A percentile compares a stretch with the other conserved stretches of the same genome.
phyloP scores from a whole-genome alignment of 2,888 invertebrate genomes.

The Himalopsyche tibetana region DNA sequence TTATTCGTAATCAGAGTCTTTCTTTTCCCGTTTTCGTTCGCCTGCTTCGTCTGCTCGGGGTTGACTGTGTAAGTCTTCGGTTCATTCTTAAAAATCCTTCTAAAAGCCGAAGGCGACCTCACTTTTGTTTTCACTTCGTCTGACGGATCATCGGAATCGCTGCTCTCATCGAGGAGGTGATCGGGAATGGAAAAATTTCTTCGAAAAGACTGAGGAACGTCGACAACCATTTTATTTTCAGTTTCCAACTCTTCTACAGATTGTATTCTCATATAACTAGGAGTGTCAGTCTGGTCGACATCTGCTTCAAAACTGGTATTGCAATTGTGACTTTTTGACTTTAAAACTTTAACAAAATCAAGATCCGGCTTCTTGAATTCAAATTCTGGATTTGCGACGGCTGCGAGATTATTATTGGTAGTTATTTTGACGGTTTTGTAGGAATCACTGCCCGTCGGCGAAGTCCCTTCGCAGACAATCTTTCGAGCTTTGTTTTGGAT shows the following conservation, averaged over 20 bases:
- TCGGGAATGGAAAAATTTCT: constrained; percentile 72
- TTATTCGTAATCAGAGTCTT: constrained; percentile 57
- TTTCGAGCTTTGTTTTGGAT: constrained; percentile 64
- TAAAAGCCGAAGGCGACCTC: constrained; percentile 55
- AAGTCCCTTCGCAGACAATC: constrained; percentile 66
- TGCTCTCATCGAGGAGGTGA: constrained; percentile 56
- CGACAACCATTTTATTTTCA: constrained; percentile 68
- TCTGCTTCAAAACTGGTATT: constrained; percentile 57
- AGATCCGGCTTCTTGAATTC: constrained; percentile 61
- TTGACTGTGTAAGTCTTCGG: constrained; percentile 61
- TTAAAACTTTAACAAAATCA: constrained; percentile 61
- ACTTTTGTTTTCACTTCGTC: constrained; percentile 60
- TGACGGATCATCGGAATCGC: constrained; percentile 61
- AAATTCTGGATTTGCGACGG: neutral
- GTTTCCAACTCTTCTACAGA: constrained; percentile 73
- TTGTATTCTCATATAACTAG: constrained; percentile 74
- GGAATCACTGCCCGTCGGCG: constrained; percentile 51
- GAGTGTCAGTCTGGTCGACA: constrained; percentile 66
- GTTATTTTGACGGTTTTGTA: constrained; percentile 57
- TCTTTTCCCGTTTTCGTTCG: constrained; percentile 56
- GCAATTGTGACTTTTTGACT: constrained; percentile 63
- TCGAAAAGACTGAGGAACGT: constrained; percentile 68
- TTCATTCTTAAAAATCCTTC: constrained; percentile 61
- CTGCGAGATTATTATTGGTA: constrained; percentile 17
- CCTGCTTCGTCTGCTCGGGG: constrained; percentile 28